phyloP scores from a whole-genome alignment of 2,797 vertebrate species.

The Enteromius paludinosus region DNA sequence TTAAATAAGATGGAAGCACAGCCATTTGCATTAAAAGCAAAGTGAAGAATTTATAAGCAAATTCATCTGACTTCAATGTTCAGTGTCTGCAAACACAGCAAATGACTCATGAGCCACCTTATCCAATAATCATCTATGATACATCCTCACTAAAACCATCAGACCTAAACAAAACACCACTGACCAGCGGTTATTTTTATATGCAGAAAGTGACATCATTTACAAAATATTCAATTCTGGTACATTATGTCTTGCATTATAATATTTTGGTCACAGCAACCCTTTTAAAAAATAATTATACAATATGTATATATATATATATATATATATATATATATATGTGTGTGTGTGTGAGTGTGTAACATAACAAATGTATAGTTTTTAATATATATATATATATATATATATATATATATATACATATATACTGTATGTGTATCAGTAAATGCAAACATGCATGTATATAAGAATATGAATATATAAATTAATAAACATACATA shows the following conservation, averaged over 20 bases:
- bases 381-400: no score
- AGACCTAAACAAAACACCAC: conserved; percentile 20
- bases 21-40: conserved; percentile 32
- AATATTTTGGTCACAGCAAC: neutral
- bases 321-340: no score
- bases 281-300: no score
- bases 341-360: no score
- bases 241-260: neutral
- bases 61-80: conserved; percentile 1
- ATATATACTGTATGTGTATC: no score
- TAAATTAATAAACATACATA: no score
- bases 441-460: no score
- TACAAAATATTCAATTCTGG: neutral
- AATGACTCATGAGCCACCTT: conserved; percentile 5
- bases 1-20: conserved; percentile 7
- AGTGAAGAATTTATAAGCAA: conserved; percentile 38
- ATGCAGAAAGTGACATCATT: neutral
- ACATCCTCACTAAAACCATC: conserved; percentile 24
- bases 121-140: conserved; percentile 41
- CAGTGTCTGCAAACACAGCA: conserved; percentile 12
- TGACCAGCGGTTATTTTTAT: neutral
- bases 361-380: no score
- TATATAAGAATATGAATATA: no score
- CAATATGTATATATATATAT: neutral
- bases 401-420: no score